Evolutionary conservation across 2,888 invertebrate species (phyloP).

Genomic region (Blera fallax): DNA sequence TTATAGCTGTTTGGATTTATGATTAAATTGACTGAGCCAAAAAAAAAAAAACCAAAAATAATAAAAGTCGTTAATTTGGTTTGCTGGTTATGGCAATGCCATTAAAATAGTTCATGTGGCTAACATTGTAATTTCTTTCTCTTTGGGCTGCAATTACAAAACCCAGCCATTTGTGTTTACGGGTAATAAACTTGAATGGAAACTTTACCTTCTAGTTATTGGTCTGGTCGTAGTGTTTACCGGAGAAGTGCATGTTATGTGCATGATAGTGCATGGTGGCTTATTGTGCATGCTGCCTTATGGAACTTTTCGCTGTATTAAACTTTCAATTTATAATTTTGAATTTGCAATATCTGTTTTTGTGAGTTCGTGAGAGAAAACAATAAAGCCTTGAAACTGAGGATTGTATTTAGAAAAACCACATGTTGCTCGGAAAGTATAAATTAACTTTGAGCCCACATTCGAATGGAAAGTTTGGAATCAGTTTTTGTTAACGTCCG

Average conservation of each 20-base stretch:
- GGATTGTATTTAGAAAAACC: too few species aligned
- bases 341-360: neutral
- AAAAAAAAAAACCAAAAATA: neutral
- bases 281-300: neutral
- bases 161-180: neutral
- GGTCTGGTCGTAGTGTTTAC: neutral
- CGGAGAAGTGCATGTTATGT: neutral
- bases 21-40: slow-evolving; percentile 18
- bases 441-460: too few species aligned
- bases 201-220: neutral
- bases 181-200: neutral
- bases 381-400: neutral
- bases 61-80: slow-evolving; percentile 15
- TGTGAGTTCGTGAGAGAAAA: neutral
- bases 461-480: too few species aligned
- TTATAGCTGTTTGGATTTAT: slow-evolving; percentile 38
- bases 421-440: too few species aligned
- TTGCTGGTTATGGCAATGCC: slow-evolving; percentile 3
- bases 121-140: slow-evolving; percentile 25
- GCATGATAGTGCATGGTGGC: neutral
- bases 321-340: neutral
- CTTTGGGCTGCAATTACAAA: neutral
- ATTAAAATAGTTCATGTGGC: slow-evolving; percentile 41
- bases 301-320: neutral
- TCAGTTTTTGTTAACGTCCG: too few species aligned